A percentile compares a stretch with the other conserved stretches of the same genome.
Conservation (phyloP, 2,113 vertebrate genomes). For the Brachypteracias leptosomus region DNA sequence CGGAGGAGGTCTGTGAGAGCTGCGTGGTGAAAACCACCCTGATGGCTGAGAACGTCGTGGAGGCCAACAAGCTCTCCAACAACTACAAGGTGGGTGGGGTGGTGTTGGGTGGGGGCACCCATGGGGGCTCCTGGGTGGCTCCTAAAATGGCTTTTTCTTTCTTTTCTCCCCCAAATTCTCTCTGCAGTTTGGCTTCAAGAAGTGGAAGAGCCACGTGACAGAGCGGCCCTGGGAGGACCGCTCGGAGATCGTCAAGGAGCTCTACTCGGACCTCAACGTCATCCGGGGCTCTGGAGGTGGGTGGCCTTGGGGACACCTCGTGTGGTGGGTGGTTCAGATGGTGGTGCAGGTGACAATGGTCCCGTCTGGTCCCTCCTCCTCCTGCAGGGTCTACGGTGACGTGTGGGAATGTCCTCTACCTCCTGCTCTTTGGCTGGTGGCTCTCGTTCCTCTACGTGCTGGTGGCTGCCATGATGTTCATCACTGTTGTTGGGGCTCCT, state of each 20-base stretch:
- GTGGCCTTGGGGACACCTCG: background rate
- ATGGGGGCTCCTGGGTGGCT: background rate
- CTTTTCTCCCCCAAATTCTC: background rate
- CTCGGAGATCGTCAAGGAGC: slow-evolving; percentile 82
- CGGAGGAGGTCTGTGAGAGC: slow-evolving; percentile 75
- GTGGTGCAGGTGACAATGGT: accelerated
- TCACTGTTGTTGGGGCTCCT: slow-evolving; percentile 75
- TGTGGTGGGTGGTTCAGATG: background rate
- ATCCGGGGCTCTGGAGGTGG: slow-evolving; percentile 74
- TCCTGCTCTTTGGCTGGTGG: slow-evolving; percentile 90
- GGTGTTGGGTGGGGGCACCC: background rate
- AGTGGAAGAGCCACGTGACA: slow-evolving; percentile 89
- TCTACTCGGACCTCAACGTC: slow-evolving; percentile 82
- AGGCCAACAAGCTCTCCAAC: slow-evolving; percentile 85
- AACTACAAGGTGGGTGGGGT: slow-evolving; percentile 76
- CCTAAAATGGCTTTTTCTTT: background rate
- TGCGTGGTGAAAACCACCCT: slow-evolving; percentile 76
- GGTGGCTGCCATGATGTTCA: slow-evolving; percentile 78
- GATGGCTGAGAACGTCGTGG: slow-evolving; percentile 80
- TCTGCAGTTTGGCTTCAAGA: slow-evolving; percentile 88
- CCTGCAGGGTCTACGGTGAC: slow-evolving; percentile 72
- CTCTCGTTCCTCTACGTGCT: slow-evolving; percentile 79
- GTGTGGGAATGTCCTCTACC: slow-evolving; percentile 80
- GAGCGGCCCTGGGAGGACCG: slow-evolving; percentile 81
- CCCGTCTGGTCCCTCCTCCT: background rate